Percentiles rank a stretch among this genome's conserved stretches.
Evolutionary conservation across 2,888 invertebrate genomes (phyloP).

Genomic region (Eurytoma adleriae): DNA sequence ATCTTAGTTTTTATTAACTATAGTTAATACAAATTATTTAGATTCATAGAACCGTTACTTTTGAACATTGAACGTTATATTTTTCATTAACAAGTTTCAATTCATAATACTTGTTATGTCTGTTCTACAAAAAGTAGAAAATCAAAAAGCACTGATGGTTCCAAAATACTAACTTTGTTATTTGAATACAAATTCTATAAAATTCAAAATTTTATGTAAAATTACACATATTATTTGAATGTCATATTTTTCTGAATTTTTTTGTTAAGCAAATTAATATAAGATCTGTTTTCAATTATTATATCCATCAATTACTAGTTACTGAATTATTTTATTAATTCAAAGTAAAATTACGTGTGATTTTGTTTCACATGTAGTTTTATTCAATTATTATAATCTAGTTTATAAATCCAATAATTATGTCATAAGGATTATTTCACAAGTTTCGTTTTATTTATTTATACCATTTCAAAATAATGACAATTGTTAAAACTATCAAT

Average conservation of each 20-base stretch:
- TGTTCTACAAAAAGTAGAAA: conserved; percentile 26
- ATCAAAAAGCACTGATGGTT: conserved; percentile 36
- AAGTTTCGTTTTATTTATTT: conserved; percentile 54
- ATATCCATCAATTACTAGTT: conserved; percentile 28
- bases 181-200: conserved; percentile 36
- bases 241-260: conserved; percentile 27
- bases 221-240: conserved; percentile 38
- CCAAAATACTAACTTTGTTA: conserved; percentile 35
- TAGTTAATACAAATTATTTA: conserved; percentile 33
- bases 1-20: conserved; percentile 22
- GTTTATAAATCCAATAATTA: conserved; percentile 39
- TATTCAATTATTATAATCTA: conserved; percentile 26
- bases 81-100: conserved; percentile 14
- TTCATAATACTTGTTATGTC: conserved; percentile 12
- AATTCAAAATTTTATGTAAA: conserved; percentile 41
- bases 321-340: conserved; percentile 21
- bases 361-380: conserved; percentile 10
- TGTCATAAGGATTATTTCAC: conserved; percentile 34
- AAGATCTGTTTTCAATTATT: conserved; percentile 21
- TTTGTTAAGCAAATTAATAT: conserved; percentile 21
- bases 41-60: conserved; percentile 28
- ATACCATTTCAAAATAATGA: conserved; percentile 46
- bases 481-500: conserved; percentile 49
- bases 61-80: conserved; percentile 32
- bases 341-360: conserved; percentile 25